Evolutionary conservation across 2,888 invertebrate species (phyloP), one percentile per base, ranked within the genome.

Genomic region (Drosophila rellima): DNA sequence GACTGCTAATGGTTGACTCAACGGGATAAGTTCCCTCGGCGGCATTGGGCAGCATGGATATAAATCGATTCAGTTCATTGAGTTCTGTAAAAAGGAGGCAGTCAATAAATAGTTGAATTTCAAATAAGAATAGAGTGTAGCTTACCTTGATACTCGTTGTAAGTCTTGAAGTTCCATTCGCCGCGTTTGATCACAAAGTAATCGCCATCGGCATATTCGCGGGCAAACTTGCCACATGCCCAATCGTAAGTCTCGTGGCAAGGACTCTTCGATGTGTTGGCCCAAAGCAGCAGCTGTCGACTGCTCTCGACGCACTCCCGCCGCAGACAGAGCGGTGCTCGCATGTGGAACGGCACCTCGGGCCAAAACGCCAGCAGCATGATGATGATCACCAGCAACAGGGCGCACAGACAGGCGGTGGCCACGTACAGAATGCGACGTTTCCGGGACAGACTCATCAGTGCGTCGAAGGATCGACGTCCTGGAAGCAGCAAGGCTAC

Each of bases 81-180:
- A 92, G 82, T 70, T 92, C 92, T 92, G 71, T 4, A 26, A 33
- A 37, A 8, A 18, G 3, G 2, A n/a, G n/a, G n/a, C n/a, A n/a
- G n/a, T n/a, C n/a, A n/a, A n/a, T n/a, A n/a, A n/a, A n/a, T n/a
- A n/a, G n/a, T n/a, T n/a, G n/a, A n/a, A n/a, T n/a, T n/a, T n/a
- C n/a, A n/a, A n/a, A n/a, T n/a, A n/a, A n/a, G n/a, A n/a, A n/a
- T n/a, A 0, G 2, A 23, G 1, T 1, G 8, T 7, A 26, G 39
- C 78, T 81, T 67, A 92, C 92, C 92, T 90, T 92, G 88, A 82
- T 92, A 92, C 80, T 92, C 92, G 64, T 90, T 92, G 66, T 90
- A 92, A 63, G 92, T 90, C 83, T 90, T 90, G 66, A 86, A 92
- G 80, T 92, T 89, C 92, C 92, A 92, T 80, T 92, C 92, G 61